Base-by-base conservation (phyloP, 2,797 vertebrate species). In the Fringilla coelebs region DNA sequence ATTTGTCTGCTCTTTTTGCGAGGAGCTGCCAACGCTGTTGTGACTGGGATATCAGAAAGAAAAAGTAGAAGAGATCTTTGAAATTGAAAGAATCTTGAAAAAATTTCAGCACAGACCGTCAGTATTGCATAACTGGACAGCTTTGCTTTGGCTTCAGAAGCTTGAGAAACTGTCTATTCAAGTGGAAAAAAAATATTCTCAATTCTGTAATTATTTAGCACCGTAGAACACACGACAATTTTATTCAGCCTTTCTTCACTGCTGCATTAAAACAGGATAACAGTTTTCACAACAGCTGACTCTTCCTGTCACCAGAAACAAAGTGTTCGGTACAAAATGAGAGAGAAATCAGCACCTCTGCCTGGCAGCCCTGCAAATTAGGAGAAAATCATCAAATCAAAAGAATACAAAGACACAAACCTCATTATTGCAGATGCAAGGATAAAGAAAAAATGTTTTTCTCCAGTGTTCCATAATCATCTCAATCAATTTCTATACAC, bases 251-350 rank as follows among this genome's bases (percentile, higher is more conserved):
- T 90, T 82, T 85, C 71, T 71, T 85, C 58, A 66, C 67, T 82
- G 40, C 61, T 85, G 38, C 74, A 85, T 90, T 90, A 74, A 91
- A 95, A 74, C 57, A 74, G 72, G 38, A 83, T 93, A 67, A 57
- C 22, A 51, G 71, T 91, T 96, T 96, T 89, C 91, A 60, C 77
- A 93, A 87, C 85, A 90, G 57, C 61, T 80, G 83, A 87, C 46
- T 84, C 25, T 55, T 81, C 49, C 75, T 94, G 52, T 94, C 94
- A 94, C 54, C 67, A 76, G 66, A 91, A 87, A 2, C 49, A 31
- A 85, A 92, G 32, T 46, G 45, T 86, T 84, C 48, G 28, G 41
- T 87, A 71, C 41, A 84, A 89, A 90, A 67, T 24, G 43, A 87
- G 13, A 76, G 60, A 90, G 60, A 21, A 89, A 82, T 38, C 43